These are phyloP conservation scores for Euplagia quadripunctaria DNA, from an alignment of 2,888 invertebrate species.

Conservation along the genomic window DNA sequence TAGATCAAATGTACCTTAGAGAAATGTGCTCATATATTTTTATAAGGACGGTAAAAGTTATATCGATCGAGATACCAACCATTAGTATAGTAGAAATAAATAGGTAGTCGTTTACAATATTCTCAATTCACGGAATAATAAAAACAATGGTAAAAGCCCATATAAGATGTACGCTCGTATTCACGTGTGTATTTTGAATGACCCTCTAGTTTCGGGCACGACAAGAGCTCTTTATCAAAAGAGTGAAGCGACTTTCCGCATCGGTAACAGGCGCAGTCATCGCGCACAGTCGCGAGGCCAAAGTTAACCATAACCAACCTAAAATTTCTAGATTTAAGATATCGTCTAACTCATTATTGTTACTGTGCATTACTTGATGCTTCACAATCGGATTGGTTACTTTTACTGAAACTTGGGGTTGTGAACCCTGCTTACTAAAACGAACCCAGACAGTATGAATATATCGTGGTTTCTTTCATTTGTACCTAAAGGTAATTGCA, in stretches of 20 bases:
- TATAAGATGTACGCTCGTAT: too few relatives aligned
- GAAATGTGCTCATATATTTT: conserved; percentile 27
- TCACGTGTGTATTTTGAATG: too few relatives aligned
- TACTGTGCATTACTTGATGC: too few relatives aligned
- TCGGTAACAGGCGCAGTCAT: not conserved
- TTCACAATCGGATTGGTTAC: too few relatives aligned
- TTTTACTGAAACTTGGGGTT: too few relatives aligned
- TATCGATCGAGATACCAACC: conserved; percentile 15
- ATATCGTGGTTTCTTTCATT: too few relatives aligned
- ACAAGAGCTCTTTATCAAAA: not conserved
- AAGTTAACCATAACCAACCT: not conserved
- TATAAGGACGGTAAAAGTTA: conserved; percentile 23
- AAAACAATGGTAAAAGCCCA: too few relatives aligned
- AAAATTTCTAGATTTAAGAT: not conserved
- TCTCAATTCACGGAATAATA: too few relatives aligned
- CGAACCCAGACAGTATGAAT: too few relatives aligned
- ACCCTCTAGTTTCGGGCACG: not conserved
- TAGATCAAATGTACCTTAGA: conserved; percentile 33
- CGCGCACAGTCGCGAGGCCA: not conserved
- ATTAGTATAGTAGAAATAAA: not conserved
- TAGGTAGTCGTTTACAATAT: too few relatives aligned
- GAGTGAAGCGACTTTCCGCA: not conserved
- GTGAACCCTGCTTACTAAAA: too few relatives aligned
- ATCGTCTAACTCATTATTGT: not conserved
- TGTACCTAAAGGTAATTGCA: too few relatives aligned